Conservation (phyloP, 2,113 vertebrate species). For the Charadrius vociferus region DNA sequence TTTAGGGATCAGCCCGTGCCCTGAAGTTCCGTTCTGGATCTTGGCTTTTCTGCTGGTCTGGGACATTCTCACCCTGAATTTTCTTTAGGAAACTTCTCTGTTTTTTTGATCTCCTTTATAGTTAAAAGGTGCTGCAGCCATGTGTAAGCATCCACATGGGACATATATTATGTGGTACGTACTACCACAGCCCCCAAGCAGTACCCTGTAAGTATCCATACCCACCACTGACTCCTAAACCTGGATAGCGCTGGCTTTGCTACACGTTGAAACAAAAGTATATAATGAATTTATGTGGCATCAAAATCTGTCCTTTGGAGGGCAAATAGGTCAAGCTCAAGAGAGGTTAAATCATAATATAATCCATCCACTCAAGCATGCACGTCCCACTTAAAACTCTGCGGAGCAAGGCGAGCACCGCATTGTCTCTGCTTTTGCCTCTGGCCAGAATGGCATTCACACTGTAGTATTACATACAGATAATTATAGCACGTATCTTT, state of each 20-base stretch:
- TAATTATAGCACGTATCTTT: neutral
- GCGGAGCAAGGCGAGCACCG: fast-evolving
- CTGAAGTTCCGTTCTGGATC: neutral
- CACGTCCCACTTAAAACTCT: neutral
- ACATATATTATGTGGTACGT: neutral
- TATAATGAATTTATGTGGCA: neutral
- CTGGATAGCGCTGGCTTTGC: neutral
- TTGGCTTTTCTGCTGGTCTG: neutral
- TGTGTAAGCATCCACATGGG: neutral
- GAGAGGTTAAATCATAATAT: neutral
- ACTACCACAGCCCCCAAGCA: neutral
- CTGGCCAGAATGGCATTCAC: neutral
- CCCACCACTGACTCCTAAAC: neutral
- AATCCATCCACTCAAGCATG: neutral
- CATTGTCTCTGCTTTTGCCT: neutral
- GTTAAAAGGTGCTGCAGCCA: neutral
- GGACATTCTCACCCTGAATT: neutral
- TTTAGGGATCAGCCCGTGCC: neutral
- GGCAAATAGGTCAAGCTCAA: neutral
- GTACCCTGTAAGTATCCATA: neutral
- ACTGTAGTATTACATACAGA: neutral
- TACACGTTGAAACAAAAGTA: neutral
- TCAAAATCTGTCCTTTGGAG: neutral
- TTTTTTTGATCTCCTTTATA: neutral
- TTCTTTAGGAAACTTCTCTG: neutral